Evolutionary conservation across 2,888 invertebrate genomes (phyloP), one percentile per base, ranked within the genome.

Genomic region (Molorchus minor): DNA sequence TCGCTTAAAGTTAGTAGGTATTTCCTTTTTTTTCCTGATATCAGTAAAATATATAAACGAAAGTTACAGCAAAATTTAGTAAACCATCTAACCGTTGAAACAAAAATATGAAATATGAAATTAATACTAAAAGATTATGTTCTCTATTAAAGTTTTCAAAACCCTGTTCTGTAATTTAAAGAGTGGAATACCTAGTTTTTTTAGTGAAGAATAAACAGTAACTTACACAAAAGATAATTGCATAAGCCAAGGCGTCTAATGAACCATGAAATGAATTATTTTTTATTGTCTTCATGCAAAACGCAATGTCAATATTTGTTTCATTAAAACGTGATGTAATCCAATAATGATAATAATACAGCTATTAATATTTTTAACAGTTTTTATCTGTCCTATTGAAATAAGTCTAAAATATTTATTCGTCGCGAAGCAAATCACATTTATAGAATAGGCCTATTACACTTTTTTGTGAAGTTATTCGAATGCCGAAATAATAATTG

Each of bases 261-360:
- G 41, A 41, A 17, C 12, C 21, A 13, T 41, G 21, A 41, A 41
- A 41, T 41, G 21, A 41, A 3, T 19, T 7, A 41, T 20, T 41
- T 41, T 41, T 41, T 41, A 12, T 41, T 41, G 1, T n/a, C 12
- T 20, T 20, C 20, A 41, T 20, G 16, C 41, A 41, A 38, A n/a
- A 41, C 20, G 41, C 41, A 41, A 41, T 41, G 12, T 8, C 10
- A 40, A 40, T 41, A n/a, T 41, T 19, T n/a, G 19, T 41, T 19
- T n/a, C 12, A 41, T 41, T 33, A 41, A 41, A 41, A 41, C 7
- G 41, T 20, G 12, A 41, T 19, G 41, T 33, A 33, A 33, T 33
- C 33, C 33, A 33, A 33, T 33, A 33, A 33, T n/a, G n/a, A 3
- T 33, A 33, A 33, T 33, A 33, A 33, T 33, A n/a, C 33, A 7